Conservation (phyloP, 2,888 invertebrate genomes). For the Rotaria socialis region DNA sequence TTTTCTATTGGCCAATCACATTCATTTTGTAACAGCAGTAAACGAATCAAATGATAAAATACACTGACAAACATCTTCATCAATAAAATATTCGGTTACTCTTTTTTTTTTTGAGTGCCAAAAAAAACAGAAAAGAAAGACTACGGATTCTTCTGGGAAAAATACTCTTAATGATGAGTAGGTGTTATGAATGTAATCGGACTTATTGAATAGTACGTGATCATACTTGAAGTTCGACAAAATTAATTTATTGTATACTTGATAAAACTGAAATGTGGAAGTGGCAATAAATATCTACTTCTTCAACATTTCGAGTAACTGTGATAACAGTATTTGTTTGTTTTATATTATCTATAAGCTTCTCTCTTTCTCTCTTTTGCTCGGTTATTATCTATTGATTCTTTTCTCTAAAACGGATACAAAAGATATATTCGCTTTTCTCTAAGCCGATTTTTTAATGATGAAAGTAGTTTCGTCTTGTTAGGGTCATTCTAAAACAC, state of each 20-base stretch:
- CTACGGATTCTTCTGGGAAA: background rate
- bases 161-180: background rate
- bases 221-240: slow-evolving; percentile 16
- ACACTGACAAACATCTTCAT: background rate
- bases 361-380: background rate
- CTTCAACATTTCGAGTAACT: slow-evolving; percentile 21
- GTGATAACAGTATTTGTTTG: slow-evolving; percentile 10
- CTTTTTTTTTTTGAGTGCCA: background rate
- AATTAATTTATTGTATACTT: slow-evolving; percentile 29
- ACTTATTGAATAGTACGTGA: background rate
- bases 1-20: background rate
- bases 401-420: background rate
- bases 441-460: background rate
- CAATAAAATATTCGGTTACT: background rate
- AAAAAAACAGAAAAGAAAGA: background rate
- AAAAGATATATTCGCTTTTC: background rate
- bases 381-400: background rate
- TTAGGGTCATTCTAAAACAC: background rate
- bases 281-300: slow-evolving; percentile 29
- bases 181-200: background rate
- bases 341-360: slow-evolving; percentile 18
- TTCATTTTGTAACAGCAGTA: background rate
- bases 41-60: slow-evolving; percentile 26
- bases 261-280: slow-evolving; percentile 24
- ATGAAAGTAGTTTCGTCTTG: background rate